These are phyloP conservation scores for Patella vulgata DNA, from an alignment of 1,140 invertebrate species.

Conservation along the genomic window DNA sequence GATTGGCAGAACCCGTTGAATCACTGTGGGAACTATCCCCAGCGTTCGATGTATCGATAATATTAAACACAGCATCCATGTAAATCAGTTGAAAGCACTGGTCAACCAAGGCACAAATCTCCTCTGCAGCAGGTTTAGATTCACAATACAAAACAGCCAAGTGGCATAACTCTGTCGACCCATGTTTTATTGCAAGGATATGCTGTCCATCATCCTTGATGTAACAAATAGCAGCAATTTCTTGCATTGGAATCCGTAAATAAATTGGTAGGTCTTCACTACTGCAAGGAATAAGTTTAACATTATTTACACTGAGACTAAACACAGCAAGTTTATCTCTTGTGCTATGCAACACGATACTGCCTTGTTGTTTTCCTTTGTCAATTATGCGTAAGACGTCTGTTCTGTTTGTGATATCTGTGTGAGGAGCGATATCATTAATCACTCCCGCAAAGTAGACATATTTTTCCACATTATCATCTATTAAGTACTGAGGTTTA, in stretches of 20 bases:
- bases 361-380: slow-evolving; percentile 59
- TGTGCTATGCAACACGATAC: slow-evolving; percentile 46
- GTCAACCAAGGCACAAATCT: slow-evolving; percentile 55
- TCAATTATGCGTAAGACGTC: slow-evolving; percentile 63
- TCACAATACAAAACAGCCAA: slow-evolving; percentile 58
- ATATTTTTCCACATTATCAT: slow-evolving; percentile 41
- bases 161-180: slow-evolving; percentile 56
- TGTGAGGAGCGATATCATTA: slow-evolving; percentile 54
- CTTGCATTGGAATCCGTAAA: slow-evolving; percentile 58
- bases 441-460: slow-evolving; percentile 62
- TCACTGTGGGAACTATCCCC: slow-evolving; percentile 14
- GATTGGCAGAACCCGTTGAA: slow-evolving; percentile 22
- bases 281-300: slow-evolving; percentile 41
- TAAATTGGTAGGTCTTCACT: too few species aligned
- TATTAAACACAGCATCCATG: slow-evolving; percentile 55
- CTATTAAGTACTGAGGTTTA: slow-evolving; percentile 36
- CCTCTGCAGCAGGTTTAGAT: slow-evolving; percentile 48
- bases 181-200: slow-evolving; percentile 63
- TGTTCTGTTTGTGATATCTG: slow-evolving; percentile 63
- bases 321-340: slow-evolving; percentile 52
- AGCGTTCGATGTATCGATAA: slow-evolving; percentile 43
- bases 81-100: slow-evolving; percentile 62
- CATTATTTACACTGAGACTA: slow-evolving; percentile 56
- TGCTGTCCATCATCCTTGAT: slow-evolving; percentile 62
- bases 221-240: slow-evolving; percentile 65